Evolutionary conservation across 1,140 invertebrate species (phyloP), one percentile per base, ranked within the genome.

Genomic region (Zaprionus nigranus): DNA sequence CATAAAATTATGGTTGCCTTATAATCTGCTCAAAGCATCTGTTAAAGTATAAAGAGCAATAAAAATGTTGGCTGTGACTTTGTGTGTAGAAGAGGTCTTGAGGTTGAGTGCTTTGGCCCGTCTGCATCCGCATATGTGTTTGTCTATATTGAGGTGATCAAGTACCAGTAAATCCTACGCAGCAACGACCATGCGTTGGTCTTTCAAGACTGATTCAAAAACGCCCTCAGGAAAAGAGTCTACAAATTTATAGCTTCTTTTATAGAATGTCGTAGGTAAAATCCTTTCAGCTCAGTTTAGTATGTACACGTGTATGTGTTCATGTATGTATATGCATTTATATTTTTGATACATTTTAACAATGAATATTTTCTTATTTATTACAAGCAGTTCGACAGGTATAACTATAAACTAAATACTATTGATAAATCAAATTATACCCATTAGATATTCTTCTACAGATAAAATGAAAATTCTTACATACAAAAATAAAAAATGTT

Each of bases 11-110:
- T 83, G 62, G 69, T 71, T 73, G 49, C n/a, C 56, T 40, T 73
- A 59, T 59, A 84, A 90, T 90, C 84, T 74, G 58, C 20, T 46
- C 54, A 70, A 75, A 22, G 34, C 56, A 84, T 88, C 84, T 78
- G 57, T 43, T 46, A 75, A 84, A 73, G 58, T 71, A 73, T 54
- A 70, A 71, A 58, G 63, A 71, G 64, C 28, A 26, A 62, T 26
- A 61, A 46, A 38, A 24, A 53, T 51, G 2, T 11, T 51, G 11
- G 20, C 38, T 72, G 38, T 40, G 40, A 1, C 12, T 34, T 15
- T 2, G 22, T 38, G 22, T 56, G 38, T 46, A 62, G 36, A 51
- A 46, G 4, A 17, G 54, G 12, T 59, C 34, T 20, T 22, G 22
- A 26, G 40, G 24, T 40, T 70, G 26, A 62, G 53, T 51, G 53